Conservation (phyloP, 2,113 vertebrate species). For the Chloropsis cyanopogon region DNA sequence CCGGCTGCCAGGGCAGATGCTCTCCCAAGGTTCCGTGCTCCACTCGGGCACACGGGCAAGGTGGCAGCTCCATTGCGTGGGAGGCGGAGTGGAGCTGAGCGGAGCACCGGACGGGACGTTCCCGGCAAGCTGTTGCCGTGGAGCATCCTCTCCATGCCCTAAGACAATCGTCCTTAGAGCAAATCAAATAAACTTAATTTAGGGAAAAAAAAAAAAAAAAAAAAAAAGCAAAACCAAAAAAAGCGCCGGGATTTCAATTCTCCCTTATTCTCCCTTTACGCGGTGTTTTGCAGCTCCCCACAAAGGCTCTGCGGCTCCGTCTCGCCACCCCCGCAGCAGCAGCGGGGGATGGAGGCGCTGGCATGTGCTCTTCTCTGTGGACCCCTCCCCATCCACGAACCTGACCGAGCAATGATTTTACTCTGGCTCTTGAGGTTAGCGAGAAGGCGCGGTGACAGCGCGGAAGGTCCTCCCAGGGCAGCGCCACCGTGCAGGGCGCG, state of each 20-base stretch:
- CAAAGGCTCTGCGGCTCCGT: neutral
- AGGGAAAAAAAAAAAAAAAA: neutral
- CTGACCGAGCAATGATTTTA: neutral
- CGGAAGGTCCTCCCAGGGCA: neutral
- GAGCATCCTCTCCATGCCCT: neutral
- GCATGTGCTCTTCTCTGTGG: neutral
- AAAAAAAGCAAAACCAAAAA: neutral
- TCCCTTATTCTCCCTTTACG: neutral
- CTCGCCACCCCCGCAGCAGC: neutral
- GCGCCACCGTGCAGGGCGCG: neutral
- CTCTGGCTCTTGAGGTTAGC: neutral
- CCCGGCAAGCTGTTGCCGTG: too few relatives aligned
- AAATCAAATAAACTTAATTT: neutral
- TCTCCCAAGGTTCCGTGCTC: neutral
- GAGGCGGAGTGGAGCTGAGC: too few relatives aligned
- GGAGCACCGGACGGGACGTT: accelerated
- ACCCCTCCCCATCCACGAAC: neutral
- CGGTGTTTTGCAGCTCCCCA: neutral
- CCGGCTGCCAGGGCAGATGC: neutral
- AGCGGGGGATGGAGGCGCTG: neutral
- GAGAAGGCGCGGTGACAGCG: neutral
- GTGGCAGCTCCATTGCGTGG: neutral
- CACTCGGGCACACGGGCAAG: neutral
- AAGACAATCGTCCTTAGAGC: neutral
- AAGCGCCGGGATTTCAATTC: accelerated